Percentiles rank a stretch among this genome's conserved stretches.
Evolutionary conservation across 2,797 vertebrate species (phyloP).

Genomic region (Ataeniobius toweri): DNA sequence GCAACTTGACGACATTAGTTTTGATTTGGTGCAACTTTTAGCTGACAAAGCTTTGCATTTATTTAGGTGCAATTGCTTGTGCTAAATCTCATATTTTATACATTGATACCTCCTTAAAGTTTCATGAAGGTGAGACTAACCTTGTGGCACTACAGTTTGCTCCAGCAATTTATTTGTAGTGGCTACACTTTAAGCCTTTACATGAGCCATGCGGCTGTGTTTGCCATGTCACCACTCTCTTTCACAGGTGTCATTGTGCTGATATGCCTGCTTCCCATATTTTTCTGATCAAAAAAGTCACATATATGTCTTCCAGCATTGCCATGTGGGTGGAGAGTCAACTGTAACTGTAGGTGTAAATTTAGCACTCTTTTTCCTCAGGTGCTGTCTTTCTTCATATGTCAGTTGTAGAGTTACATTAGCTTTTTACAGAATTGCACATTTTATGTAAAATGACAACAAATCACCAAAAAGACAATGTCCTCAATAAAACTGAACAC

Average conservation of each 20-base stretch:
- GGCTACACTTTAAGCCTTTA: constrained; percentile 31
- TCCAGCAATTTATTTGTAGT: constrained; percentile 39
- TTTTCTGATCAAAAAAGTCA: constrained; percentile 27
- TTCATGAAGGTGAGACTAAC: constrained; percentile 68
- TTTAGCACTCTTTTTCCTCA: not conserved
- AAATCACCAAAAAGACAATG: not conserved
- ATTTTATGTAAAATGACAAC: not conserved
- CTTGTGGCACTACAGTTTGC: constrained; percentile 45
- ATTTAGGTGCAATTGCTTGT: constrained; percentile 46
- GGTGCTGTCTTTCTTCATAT: no score
- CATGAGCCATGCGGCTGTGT: constrained; percentile 23
- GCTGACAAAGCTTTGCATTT: constrained; percentile 64
- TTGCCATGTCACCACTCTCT: constrained; percentile 29
- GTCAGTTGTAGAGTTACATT: not conserved
- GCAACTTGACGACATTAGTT: constrained; percentile 57
- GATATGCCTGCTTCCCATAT: constrained; percentile 13
- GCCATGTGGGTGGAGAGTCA: not conserved
- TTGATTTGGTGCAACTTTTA: constrained; percentile 59
- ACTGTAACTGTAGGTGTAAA: not conserved
- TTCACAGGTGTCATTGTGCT: constrained; percentile 39
- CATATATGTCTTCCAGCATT: constrained; percentile 39
- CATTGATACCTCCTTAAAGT: constrained; percentile 64
- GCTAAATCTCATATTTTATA: constrained; percentile 64
- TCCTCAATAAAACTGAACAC: not conserved
- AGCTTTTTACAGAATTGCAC: not conserved